Conservation (phyloP, 2,113 vertebrate genomes). For the Nycticorax nycticorax region DNA sequence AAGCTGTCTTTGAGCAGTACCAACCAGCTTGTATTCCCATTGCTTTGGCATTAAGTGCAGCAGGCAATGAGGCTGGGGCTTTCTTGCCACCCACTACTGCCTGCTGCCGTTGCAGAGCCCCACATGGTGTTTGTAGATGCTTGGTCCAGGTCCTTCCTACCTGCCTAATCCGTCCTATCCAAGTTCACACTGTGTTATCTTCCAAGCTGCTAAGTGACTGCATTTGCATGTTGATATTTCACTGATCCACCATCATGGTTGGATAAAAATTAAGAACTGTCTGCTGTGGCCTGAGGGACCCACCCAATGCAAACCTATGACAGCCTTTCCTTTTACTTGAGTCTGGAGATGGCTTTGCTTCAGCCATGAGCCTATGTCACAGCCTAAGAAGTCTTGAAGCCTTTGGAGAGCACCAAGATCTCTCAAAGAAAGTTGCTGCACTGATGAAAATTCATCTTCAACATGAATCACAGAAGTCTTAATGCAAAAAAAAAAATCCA, state of each 20-base stretch:
- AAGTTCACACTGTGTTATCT: not conserved
- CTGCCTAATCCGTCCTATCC: not conserved
- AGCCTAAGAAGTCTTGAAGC: not conserved
- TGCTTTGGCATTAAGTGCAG: not conserved
- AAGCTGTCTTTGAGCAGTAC: not conserved
- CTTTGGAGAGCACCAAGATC: not conserved
- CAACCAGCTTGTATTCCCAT: not conserved
- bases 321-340: accelerated
- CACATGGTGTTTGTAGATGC: not conserved
- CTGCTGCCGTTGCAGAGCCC: not conserved
- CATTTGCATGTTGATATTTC: not conserved
- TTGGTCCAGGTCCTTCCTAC: not conserved
- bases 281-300: not conserved
- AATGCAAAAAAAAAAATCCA: not conserved
- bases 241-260: not conserved
- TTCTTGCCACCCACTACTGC: not conserved
- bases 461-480: not conserved
- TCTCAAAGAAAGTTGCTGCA: not conserved
- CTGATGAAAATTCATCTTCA: not conserved
- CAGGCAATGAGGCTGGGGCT: accelerated
- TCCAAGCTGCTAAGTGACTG: not conserved
- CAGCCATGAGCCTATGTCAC: not conserved
- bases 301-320: not conserved
- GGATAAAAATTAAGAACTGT: not conserved
- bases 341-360: not conserved